A percentile compares a stretch with the other conserved stretches of the same genome.
phyloP scores from a whole-genome alignment of 2,888 invertebrate species.

The Nephrotoma guestfalica region DNA sequence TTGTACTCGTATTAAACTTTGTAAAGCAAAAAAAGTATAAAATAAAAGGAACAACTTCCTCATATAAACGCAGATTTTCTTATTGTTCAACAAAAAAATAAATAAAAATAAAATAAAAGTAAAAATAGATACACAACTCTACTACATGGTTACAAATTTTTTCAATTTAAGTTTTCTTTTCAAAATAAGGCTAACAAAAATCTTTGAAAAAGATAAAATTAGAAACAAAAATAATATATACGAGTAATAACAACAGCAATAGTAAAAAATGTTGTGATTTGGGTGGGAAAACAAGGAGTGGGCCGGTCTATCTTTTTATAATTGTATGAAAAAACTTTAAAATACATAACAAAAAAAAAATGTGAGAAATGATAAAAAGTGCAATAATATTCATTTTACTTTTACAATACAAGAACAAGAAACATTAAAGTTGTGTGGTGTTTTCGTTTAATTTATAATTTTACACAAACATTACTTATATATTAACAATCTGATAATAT shows the following conservation, averaged over 20 bases:
- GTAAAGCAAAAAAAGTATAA: neutral
- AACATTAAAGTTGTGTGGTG: neutral
- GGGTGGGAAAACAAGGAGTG: neutral
- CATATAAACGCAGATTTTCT: neutral
- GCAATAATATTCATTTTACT: neutral
- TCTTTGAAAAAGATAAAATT: neutral
- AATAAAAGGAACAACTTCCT: neutral
- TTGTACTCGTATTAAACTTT: neutral
- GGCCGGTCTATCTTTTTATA: neutral
- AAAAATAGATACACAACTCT: neutral
- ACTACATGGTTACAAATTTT: neutral
- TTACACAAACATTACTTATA: neutral
- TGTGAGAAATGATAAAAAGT: neutral
- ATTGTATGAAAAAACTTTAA: neutral
- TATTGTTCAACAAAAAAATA: neutral
- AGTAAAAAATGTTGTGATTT: neutral
- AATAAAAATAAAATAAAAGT: neutral
- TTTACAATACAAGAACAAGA: neutral
- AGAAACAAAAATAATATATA: neutral
- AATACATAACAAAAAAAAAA: neutral
- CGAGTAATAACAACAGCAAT: neutral
- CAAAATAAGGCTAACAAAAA: neutral
- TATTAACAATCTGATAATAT: too few relatives aligned
- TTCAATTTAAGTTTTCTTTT: neutral
- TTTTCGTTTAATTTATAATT: neutral